Evolutionary conservation across 1,140 invertebrate genomes (phyloP).

Genomic region (Chionoecetes opilio): DNA sequence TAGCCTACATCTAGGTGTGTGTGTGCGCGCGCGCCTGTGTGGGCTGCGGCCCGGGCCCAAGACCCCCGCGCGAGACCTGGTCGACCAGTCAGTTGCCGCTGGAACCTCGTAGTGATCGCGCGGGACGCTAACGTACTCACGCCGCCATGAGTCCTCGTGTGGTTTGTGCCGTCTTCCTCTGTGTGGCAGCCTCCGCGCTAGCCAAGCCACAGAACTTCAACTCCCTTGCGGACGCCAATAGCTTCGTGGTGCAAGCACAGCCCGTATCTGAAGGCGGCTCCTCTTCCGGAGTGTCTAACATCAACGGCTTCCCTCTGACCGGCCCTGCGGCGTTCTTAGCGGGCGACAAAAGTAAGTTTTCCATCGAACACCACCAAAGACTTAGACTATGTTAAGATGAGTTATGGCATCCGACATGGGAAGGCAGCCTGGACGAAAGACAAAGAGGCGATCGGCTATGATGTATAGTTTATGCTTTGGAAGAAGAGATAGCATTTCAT

Average conservation of each 20-base stretch:
- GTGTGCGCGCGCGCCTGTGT: conserved; percentile 66
- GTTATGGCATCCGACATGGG: background rate
- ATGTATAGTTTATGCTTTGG: background rate
- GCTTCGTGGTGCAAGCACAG: conserved; percentile 78
- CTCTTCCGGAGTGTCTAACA: conserved; percentile 46
- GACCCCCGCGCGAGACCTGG: conserved; percentile 65
- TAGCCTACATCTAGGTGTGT: conserved; percentile 77
- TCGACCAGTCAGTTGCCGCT: conserved; percentile 68
- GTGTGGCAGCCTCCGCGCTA: conserved; percentile 55
- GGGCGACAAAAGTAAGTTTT: conserved; percentile 63
- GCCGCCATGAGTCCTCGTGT: conserved; percentile 55
- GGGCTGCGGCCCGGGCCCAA: conserved; percentile 11
- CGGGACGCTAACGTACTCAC: conserved; percentile 12
- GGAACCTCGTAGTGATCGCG: conserved; percentile 68
- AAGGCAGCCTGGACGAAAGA: background rate
- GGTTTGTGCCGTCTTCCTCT: conserved; percentile 52
- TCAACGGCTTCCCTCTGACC: conserved; percentile 35
- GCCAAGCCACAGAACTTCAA: conserved; percentile 79
- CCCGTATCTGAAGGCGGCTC: conserved; percentile 63
- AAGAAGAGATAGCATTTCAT: background rate
- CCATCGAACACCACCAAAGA: background rate
- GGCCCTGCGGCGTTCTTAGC: conserved; percentile 52
- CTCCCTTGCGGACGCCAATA: conserved; percentile 74
- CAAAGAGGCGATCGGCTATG: background rate
- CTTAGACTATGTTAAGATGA: background rate